Evolutionary conservation across 1,140 invertebrate genomes (phyloP).

Genomic region (Euschistus heros): DNA sequence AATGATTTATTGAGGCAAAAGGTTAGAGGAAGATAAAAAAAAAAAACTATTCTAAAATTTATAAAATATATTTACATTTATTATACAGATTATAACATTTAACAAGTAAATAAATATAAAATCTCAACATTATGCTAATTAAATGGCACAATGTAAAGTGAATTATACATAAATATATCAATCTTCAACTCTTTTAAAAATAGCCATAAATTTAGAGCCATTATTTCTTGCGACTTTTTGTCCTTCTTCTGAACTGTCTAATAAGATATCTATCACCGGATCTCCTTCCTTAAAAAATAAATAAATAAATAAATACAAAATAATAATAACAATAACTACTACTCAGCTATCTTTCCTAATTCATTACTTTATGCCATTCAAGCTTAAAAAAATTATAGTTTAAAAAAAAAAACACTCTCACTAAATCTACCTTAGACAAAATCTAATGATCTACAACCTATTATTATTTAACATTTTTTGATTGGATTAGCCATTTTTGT

Average conservation of each 20-base stretch:
- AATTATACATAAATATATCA: not conserved
- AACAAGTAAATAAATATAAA: conserved; percentile 1
- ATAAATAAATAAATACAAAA: not conserved
- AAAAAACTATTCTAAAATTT: not conserved
- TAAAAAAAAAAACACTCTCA: too few species aligned
- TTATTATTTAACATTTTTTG: too few species aligned
- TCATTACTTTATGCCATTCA: too few species aligned
- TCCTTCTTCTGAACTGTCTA: conserved; percentile 92
- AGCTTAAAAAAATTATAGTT: too few species aligned
- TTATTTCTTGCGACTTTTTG: conserved; percentile 94
- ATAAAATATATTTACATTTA: not conserved
- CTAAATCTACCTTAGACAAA: too few species aligned
- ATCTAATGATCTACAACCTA: too few species aligned
- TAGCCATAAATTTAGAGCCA: conserved; percentile 85
- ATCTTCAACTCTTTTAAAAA: conserved; percentile 63
- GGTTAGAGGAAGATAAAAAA: too few species aligned
- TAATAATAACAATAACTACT: not conserved
- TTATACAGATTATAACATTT: not conserved
- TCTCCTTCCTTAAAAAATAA: conserved; percentile 40
- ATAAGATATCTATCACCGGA: conserved; percentile 76
- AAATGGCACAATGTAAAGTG: not conserved
- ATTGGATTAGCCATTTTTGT: too few species aligned
- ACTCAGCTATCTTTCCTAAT: too few species aligned
- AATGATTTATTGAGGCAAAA: too few species aligned
- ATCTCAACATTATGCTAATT: not conserved